Base-by-base conservation (phyloP, 2,113 vertebrate genomes). In the Steatornis caripensis region DNA sequence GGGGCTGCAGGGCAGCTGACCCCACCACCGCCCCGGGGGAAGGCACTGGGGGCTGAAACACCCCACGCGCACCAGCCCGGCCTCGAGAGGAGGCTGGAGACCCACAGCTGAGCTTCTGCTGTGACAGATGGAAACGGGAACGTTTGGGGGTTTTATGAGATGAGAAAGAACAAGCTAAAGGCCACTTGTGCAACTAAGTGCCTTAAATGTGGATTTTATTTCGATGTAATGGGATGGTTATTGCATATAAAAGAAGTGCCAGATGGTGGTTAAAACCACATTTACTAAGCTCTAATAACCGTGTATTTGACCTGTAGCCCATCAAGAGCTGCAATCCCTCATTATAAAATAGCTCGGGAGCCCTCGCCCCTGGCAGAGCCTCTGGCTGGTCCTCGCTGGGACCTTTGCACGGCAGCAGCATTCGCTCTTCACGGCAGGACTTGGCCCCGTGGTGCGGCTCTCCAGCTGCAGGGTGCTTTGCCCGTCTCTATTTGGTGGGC, bases 171-270 rank as follows among this genome's bases (percentile, higher is more conserved):
- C 93, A 90, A 93, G 22, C 91, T 80, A 78, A 92, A 93, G 87
- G 76, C 85, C 65, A 62, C 88, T 93, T 60, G 65, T 93, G 89
- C 95, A 95, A 95, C 95, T 96, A 97, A 95, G 61, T 82, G 66
- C 72, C 80, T 96, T 66, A 85, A 95, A 95, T n/a, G 61, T 84
- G 92, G 87, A 82, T 96, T 97, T 97, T 94, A 95, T 97, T 97
- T 96, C 7, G 0, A 80, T 94, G 89, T 96, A 96, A 97, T 95
- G 89, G 94, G 84, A 95, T 68, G 77, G 89, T 91, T 96, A 97
- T 87, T 94, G 93, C 83, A 53, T 87, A 87, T 95, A 96, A 97
- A 96, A 95, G 75, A 86, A 95, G 88, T 87, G 49, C 97, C 97
- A 97, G 97, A 95, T 97, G 95, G 90, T 81, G 85, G 83, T 96